Base-by-base conservation (phyloP, 2,888 invertebrate genomes). In the Amblyjoppa fuscipennis region DNA sequence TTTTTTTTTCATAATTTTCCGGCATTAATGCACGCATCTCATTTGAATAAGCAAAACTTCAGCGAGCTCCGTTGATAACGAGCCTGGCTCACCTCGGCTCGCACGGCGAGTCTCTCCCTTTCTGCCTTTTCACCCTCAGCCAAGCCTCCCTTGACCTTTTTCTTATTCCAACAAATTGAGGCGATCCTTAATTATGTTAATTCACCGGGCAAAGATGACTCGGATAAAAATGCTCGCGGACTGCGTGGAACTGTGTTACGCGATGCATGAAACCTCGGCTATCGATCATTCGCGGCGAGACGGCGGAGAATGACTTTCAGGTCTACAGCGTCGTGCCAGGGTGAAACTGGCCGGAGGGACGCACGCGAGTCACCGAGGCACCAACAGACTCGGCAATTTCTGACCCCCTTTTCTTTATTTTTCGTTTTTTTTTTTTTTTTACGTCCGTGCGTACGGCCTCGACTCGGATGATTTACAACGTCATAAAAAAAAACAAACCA, bases 111-210 rank as follows among this genome's bases (percentile, higher is more conserved):
- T 45, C 70, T 69, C 20, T 34, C 76, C 68, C 20, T 13, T 16
- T 71, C 31, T 2, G 11, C 28, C 51, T 53, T 69, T 74, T n/a
- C 34, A 66, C 6, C 20, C 16, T 13, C 20, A 20, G 16, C 25
- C 9, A 3, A 9, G 20, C 49, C 31, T 31, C 16, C 31, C 34
- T 49, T 20, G 66, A 51, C 45, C 56, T 51, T 53, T 70, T 68
- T 77, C 38, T 28, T 16, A 51, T 28, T 49, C 31, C 28, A 59
- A 59, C 31, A 25, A 59, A 59, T 75, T 79, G 49, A 64, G 79
- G 78, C 70, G 71, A 71, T 71, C 66, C 56, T 79, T 82, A 76
- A 84, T 78, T 84, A 85, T 85, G 79, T 51, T 82, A 71, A 82
- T 85, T 76, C 74, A 66, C 28, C 5, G 31, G 31, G 64, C 51